These are phyloP conservation scores for Osmerus mordax DNA, from an alignment of 2,113 vertebrate genomes.

Conservation along the genomic window DNA sequence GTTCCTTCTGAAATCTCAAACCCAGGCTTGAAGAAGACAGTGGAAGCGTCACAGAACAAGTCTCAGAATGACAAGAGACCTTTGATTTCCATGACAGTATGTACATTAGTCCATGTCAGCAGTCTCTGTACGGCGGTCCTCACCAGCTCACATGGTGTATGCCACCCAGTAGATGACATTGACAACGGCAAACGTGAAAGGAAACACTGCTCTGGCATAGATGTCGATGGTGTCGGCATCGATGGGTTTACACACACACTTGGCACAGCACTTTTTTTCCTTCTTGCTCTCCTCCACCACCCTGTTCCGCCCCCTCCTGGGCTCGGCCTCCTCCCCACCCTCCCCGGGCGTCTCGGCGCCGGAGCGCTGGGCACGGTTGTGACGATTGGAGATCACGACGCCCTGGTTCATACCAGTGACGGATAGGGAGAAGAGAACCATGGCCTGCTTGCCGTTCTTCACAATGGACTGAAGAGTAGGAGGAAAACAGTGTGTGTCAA, in stretches of 20 bases:
- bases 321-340: conserved; percentile 72
- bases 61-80: neutral
- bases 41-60: neutral
- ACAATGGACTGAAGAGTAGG: conserved; percentile 78
- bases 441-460: conserved; percentile 86
- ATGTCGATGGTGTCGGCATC: conserved; percentile 96
- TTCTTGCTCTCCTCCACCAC: conserved; percentile 52
- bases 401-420: conserved; percentile 89
- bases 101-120: neutral
- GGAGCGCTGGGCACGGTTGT: conserved; percentile 65
- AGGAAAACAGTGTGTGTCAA: neutral
- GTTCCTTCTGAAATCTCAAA: conserved; percentile 13
- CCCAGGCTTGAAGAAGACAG: no score
- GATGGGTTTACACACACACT: conserved; percentile 87
- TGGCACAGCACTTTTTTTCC: conserved; percentile 79
- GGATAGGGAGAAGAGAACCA: conserved; percentile 92
- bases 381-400: conserved; percentile 80
- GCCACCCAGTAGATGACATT: conserved; percentile 98
- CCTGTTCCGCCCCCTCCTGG: conserved; percentile 41
- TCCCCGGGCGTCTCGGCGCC: conserved; percentile 69
- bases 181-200: conserved; percentile 91
- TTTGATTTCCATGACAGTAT: neutral
- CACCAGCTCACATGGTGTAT: conserved; percentile 81
- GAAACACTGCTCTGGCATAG: conserved; percentile 92
- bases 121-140: conserved; percentile 2